Evolutionary conservation across 1,140 invertebrate genomes (phyloP).

Genomic region (Pissodes strobi): DNA sequence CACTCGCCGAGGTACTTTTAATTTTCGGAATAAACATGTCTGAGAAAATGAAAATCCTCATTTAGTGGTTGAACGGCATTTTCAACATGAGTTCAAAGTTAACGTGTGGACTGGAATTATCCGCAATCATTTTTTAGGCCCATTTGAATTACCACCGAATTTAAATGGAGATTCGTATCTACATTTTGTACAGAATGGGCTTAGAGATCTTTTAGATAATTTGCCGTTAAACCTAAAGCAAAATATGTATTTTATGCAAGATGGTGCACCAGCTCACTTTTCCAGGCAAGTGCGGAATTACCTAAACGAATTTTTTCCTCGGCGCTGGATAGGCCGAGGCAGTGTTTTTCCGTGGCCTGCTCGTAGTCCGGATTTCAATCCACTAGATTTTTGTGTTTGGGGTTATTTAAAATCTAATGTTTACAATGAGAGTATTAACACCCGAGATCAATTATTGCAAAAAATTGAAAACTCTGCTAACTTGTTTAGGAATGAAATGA

Average conservation of each 20-base stretch:
- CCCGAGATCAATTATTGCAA: too few species aligned
- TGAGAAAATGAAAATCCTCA: too few species aligned
- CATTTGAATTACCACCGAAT: too few species aligned
- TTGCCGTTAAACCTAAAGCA: background rate
- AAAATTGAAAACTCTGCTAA: too few species aligned
- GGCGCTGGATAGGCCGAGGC: slow-evolving; percentile 2
- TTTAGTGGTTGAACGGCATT: background rate
- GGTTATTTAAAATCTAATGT: too few species aligned
- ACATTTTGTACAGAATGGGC: background rate
- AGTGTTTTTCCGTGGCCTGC: background rate
- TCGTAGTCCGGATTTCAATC: background rate
- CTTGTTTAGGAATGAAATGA: too few species aligned
- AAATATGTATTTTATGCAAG: too few species aligned
- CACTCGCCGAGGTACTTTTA: background rate
- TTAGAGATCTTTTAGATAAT: background rate
- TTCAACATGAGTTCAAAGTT: too few species aligned
- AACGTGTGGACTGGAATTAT: background rate
- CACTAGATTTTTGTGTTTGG: slow-evolving; percentile 12
- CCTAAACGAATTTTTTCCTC: background rate
- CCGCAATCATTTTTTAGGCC: background rate
- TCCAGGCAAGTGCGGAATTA: slow-evolving; percentile 13
- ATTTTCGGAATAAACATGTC: background rate
- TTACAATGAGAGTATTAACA: too few species aligned
- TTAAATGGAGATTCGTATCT: slow-evolving; percentile 2
- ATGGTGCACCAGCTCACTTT: too few species aligned